Evolutionary conservation across 2,888 invertebrate species (phyloP).

Genomic region (Gastracanthus pulcherrimus): DNA sequence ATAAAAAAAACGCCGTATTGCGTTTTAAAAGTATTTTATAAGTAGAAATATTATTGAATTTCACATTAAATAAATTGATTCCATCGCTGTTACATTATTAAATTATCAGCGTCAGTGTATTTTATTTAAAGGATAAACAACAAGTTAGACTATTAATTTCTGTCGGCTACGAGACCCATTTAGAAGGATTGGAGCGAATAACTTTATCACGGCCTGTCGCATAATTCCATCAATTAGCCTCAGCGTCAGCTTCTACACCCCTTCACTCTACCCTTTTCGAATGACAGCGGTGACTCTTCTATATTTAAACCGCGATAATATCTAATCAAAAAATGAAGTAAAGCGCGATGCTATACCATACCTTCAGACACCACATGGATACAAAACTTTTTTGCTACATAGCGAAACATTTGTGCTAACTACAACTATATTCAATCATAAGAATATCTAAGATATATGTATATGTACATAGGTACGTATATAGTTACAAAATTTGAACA

Average conservation of each 20-base stretch:
- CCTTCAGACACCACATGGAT: not conserved
- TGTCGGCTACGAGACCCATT: not conserved
- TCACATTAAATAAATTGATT: too few relatives aligned
- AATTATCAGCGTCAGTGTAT: not conserved
- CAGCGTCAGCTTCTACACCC: not conserved
- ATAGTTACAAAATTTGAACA: too few relatives aligned
- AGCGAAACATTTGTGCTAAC: too few relatives aligned
- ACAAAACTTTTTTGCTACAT: too few relatives aligned
- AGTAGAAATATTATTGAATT: too few relatives aligned
- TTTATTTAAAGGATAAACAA: not conserved
- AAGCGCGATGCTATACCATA: slow-evolving; percentile 10
- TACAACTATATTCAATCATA: not conserved
- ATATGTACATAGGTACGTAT: not conserved
- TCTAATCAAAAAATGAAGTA: slow-evolving; percentile 42
- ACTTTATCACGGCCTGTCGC: slow-evolving; percentile 23
- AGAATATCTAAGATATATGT: not conserved
- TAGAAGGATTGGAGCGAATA: not conserved
- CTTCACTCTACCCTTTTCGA: not conserved
- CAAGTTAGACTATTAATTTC: slow-evolving; percentile 20
- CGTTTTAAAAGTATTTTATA: too few relatives aligned
- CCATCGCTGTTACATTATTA: not conserved
- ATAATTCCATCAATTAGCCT: slow-evolving; percentile 35
- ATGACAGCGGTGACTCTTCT: not conserved
- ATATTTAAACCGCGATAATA: not conserved
- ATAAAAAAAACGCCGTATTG: too few relatives aligned